A percentile compares a stretch with the other conserved stretches of the same genome.
phyloP scores from a whole-genome alignment of 2,888 invertebrate genomes.

The Nebria salina region DNA sequence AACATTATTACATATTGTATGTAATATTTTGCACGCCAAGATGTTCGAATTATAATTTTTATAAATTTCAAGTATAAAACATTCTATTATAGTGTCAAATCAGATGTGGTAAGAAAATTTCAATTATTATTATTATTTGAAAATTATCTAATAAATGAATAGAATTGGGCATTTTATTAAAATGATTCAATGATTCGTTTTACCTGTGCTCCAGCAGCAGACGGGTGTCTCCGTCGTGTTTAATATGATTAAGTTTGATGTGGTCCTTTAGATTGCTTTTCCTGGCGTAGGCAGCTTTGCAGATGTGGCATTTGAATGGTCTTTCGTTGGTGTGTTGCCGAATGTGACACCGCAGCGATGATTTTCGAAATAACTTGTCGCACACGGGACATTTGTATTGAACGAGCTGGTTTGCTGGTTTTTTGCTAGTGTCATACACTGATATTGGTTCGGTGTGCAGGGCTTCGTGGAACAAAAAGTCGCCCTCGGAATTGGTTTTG shows the following conservation, averaged over 20 bases:
- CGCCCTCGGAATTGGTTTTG: slow-evolving; percentile 73
- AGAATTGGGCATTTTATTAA: too few species aligned
- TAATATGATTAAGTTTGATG: slow-evolving; percentile 66
- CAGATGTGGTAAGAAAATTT: slow-evolving; percentile 21
- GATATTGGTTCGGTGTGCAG: slow-evolving; percentile 68
- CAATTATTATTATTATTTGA: slow-evolving; percentile 19
- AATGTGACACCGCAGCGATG: slow-evolving; percentile 75
- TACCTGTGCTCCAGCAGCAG: too few species aligned
- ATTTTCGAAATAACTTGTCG: slow-evolving; percentile 71
- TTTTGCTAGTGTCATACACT: slow-evolving; percentile 52
- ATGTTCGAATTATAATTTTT: slow-evolving; percentile 17
- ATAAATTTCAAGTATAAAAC: slow-evolving; percentile 33
- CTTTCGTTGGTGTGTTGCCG: slow-evolving; percentile 79
- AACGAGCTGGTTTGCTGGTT: slow-evolving; percentile 55
- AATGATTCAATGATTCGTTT: too few species aligned
- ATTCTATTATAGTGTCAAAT: slow-evolving; percentile 18
- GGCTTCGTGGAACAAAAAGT: slow-evolving; percentile 77
- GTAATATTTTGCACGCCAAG: slow-evolving; percentile 22
- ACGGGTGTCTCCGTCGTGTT: slow-evolving; percentile 49
- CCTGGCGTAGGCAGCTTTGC: slow-evolving; percentile 72
- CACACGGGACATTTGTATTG: slow-evolving; percentile 77
- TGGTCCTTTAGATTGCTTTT: slow-evolving; percentile 74
- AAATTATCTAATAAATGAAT: not conserved
- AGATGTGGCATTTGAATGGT: slow-evolving; percentile 73
- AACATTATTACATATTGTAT: not conserved